Base-by-base conservation (phyloP, 2,888 invertebrate genomes). In the Torymus tubicola region DNA sequence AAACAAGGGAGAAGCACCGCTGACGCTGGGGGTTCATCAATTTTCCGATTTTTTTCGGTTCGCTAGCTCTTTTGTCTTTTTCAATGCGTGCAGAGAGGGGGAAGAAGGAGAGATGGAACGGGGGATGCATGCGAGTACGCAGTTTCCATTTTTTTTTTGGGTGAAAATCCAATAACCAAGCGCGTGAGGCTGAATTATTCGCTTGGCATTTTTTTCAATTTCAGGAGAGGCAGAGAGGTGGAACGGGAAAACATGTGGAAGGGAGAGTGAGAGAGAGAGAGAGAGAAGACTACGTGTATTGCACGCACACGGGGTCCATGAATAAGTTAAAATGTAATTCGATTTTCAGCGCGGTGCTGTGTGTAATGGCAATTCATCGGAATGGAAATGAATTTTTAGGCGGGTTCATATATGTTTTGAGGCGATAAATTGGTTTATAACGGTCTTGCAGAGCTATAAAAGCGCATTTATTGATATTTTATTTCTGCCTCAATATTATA, bases 311-410 rank as follows among this genome's bases (percentile, higher is more conserved):
- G 53, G 42, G 42, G 42, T 5, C 55, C 74, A 55, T 74, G 74
- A 74, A 74, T 74, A 74, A 74, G 74, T 74, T 58, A 74, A 50
- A 67, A 67, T 52, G 74, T 31, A 58, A 52, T 65, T 50, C 65
- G 57, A 65, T 67, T 65, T 65, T 50, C 58, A 60, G 31, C 65
- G 73, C 16, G 71, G 53, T 60, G n/a, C n/a, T n/a, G 21, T 21
- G 21, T 70, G 76, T 71, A 70, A 82, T 73, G 55, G 67, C 67
- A 60, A 52, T 87, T 86, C 87, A 85, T 86, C 85, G 52, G 42
- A 42, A 42, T 42, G 42, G 42, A 42, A 12, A 31, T 16, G 50
- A 42, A 64, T 64, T 42, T 64, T 64, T 42, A 14, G 1, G 8
- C 64, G 16, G 63, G 21, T 31, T 60, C 60, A 60, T 18, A 18